Evolutionary conservation across 23 tunicate species (phyloP), one percentile per base, ranked within the genome.

Genomic region (Ciona savignyi): DNA sequence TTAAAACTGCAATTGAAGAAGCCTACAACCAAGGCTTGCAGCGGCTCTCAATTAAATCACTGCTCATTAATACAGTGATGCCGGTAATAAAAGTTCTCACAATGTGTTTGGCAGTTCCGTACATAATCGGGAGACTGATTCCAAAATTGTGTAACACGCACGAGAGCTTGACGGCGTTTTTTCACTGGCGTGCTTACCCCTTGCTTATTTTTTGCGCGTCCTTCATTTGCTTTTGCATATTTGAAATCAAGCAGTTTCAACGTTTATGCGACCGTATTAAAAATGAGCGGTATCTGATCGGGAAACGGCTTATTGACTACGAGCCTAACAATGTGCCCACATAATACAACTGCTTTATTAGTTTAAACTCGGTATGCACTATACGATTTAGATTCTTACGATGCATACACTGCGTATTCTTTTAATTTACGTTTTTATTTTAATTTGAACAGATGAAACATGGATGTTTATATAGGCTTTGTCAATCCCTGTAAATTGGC

Each of bases 241-340:
- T 77, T 62, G 87, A 88, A 73, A 56, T 77, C 4, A 82, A 72
- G 51, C 96, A 88, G 70, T 82, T 88, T 60, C 76, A 78, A 15
- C 68, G 84, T 0, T 74, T 82, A 34, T 81, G 83, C 51, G 96
- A 88, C 51, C 84, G 72, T 62, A 82, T 88, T 56, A 88, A 88
- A 65, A 88, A 88, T 68, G 87, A 82, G 67, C 35, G 84, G 29
- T 86, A 80, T 75, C 32, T 86, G 23, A 75, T 85, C 27, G 91
- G 91, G 3, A 73, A 51, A 56, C 84, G 91, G n/a, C 60, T 85
- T 23, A 70, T 81, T 25, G 83, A 85, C 56, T 85, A 77, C 32
- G 84, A 85, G 27, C 91, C 91, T 15, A n/a, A 32, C 33, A 70
- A 49, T 15, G 61, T n/a, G n/a, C 4, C 35, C 51, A 70, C 33